Base-by-base conservation (phyloP, 2,113 vertebrate genomes). In the Atherinomorus stipes region DNA sequence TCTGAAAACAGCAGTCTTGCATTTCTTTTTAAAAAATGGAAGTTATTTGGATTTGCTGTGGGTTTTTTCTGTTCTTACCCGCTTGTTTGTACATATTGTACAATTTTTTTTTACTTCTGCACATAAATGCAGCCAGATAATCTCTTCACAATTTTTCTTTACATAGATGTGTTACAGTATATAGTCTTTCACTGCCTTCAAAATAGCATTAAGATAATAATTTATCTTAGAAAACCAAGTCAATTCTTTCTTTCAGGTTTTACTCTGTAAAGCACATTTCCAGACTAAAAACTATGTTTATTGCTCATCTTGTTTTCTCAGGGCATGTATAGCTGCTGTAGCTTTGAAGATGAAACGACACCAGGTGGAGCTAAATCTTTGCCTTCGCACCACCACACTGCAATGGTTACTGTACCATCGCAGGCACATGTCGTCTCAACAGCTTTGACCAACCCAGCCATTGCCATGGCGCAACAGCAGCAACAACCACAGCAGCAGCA, bases 281-380 rank as follows among this genome's bases (percentile, higher is more conserved):
- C 26, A 64, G 3, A 10, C 26, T 45, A 49, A 15, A 16, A 18
- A 18, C 1, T 45, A 4, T 16, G 44, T 23, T 59, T 21, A 44
- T 7, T 59, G 31, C 53, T 50, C 59, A 11, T 83, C 47, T 83
- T 11, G 83, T 60, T 69, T 68, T 64, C 16, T 70, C 67, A 97
- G 96, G 96, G 96, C 67, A 97, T 97, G 96, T 97, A 97, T 86
- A 97, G 96, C 91, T 97, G 96, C 89, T 97, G 96, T 90, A 96
- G 95, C 71, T 96, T 95, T 10, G 96, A 96, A 76, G 95, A 96
- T 88, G 94, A 95, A 89, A 94, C 94, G 1, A 89, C 85, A 10
- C 89, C 91, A 66, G 84, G 90, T 57, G 94, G 90, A 57, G n/a
- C 83, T 57, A 95, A 95, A 80, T 78, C 91, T 66, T 86, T 94